A percentile compares a stretch with the other conserved stretches of the same genome.
Evolutionary conservation across 2,797 vertebrate species (phyloP).

Genomic region (Mus spretus): DNA sequence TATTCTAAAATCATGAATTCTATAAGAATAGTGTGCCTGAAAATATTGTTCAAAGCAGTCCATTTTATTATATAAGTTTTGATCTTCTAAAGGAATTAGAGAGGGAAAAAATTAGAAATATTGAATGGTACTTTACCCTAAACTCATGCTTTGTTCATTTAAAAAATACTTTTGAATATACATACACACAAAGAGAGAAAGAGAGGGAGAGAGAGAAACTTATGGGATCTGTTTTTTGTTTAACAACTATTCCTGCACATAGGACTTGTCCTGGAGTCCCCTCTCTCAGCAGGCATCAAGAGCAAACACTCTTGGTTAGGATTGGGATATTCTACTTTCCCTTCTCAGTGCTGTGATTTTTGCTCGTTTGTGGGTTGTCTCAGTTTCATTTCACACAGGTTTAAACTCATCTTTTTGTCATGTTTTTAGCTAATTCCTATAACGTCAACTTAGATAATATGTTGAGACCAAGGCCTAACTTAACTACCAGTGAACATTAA

Average conservation of each 20-base stretch:
- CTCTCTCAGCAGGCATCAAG: too few species aligned
- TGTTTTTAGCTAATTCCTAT: slow-evolving; percentile 26
- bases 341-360: not conserved
- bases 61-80: slow-evolving; percentile 50
- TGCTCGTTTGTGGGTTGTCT: not conserved
- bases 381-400: not conserved
- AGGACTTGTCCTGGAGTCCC: not conserved
- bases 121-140: not conserved
- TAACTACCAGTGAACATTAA: slow-evolving; percentile 6
- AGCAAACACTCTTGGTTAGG: not conserved
- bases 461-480: not conserved
- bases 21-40: slow-evolving; percentile 5
- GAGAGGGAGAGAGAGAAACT: too few species aligned
- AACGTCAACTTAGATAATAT: not conserved
- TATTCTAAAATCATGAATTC: slow-evolving; percentile 11
- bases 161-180: not conserved
- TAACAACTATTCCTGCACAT: not conserved
- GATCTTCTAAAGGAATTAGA: slow-evolving; percentile 38
- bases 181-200: not conserved
- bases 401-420: not conserved
- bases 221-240: not conserved
- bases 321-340: too few species aligned
- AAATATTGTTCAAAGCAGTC: slow-evolving; percentile 3
- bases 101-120: not conserved
- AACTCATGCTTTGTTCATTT: not conserved